Conservation (phyloP, 2,113 vertebrate species). For the Murina feae region DNA sequence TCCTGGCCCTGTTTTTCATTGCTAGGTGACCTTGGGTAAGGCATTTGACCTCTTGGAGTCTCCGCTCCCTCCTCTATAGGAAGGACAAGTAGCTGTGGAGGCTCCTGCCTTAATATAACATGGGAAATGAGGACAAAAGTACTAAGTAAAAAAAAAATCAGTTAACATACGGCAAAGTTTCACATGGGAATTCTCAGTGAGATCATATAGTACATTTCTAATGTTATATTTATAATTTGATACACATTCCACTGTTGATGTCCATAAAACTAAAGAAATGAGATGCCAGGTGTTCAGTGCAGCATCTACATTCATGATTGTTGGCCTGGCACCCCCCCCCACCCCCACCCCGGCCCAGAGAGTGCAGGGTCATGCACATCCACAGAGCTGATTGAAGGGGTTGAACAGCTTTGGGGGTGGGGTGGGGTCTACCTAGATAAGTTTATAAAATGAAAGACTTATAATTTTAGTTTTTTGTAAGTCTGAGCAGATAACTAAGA, state of each 20-base stretch:
- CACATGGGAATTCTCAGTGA: background rate
- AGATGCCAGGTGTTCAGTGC: background rate
- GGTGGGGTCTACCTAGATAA: background rate
- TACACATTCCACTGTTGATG: background rate
- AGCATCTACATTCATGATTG: background rate
- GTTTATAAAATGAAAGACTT: background rate
- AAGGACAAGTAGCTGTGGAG: background rate
- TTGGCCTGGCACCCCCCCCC: background rate
- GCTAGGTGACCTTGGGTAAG: background rate
- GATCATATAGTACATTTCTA: background rate
- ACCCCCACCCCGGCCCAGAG: too few relatives aligned
- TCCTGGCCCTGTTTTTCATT: background rate
- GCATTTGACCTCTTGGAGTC: background rate
- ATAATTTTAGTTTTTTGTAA: background rate
- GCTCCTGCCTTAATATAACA: background rate
- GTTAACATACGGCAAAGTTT: background rate
- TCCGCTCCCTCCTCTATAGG: background rate
- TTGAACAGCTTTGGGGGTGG: too few relatives aligned
- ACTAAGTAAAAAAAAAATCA: background rate
- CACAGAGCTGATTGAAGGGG: background rate
- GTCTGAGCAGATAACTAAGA: background rate
- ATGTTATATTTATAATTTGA: background rate
- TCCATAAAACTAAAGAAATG: background rate
- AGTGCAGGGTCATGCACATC: rapidly evolving
- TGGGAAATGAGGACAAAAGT: background rate